A percentile compares a stretch with the other conserved stretches of the same genome.
Conservation (phyloP, 2,888 invertebrate genomes). For the Mactromeris polynyma region DNA sequence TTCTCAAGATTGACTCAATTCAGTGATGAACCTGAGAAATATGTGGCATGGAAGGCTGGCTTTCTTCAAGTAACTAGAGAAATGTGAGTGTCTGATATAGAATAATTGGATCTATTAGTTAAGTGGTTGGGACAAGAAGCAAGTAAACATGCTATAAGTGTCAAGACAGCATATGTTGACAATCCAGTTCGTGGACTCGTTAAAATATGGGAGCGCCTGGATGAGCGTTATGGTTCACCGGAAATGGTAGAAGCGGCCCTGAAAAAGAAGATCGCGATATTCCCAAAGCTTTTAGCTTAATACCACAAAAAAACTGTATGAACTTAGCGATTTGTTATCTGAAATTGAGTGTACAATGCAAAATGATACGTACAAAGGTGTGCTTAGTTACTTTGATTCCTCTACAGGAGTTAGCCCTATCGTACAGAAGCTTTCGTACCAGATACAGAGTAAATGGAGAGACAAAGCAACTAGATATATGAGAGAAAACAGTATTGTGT, state of each 20-base stretch:
- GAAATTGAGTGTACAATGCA: slow-evolving; percentile 59
- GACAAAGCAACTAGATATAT: slow-evolving; percentile 62
- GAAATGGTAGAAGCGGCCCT: slow-evolving; percentile 33
- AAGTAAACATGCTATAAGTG: not conserved
- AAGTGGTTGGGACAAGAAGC: slow-evolving; percentile 36
- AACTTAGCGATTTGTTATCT: slow-evolving; percentile 27
- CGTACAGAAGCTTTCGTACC: slow-evolving; percentile 65
- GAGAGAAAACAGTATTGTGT: slow-evolving; percentile 44
- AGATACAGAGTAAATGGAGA: slow-evolving; percentile 67
- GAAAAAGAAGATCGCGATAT: slow-evolving; percentile 34
- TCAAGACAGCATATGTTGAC: not conserved
- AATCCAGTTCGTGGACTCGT: not conserved
- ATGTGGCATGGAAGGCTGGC: slow-evolving; percentile 30
- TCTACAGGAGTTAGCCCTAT: slow-evolving; percentile 64
- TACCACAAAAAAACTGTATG: slow-evolving; percentile 26
- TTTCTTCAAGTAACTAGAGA: slow-evolving; percentile 18
- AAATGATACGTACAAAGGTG: slow-evolving; percentile 40
- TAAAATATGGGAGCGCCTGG: slow-evolving; percentile 41
- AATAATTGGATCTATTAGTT: slow-evolving; percentile 36
- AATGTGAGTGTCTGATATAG: slow-evolving; percentile 14
- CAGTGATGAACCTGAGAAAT: slow-evolving; percentile 34
- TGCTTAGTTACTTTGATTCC: slow-evolving; percentile 64
- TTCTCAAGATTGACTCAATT: slow-evolving; percentile 28
- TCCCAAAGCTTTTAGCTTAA: slow-evolving; percentile 42
- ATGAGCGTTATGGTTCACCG: slow-evolving; percentile 36